These are phyloP conservation scores for Muraenolepis orangiensis DNA, from an alignment of 2,797 vertebrate species.

Conservation along the genomic window DNA sequence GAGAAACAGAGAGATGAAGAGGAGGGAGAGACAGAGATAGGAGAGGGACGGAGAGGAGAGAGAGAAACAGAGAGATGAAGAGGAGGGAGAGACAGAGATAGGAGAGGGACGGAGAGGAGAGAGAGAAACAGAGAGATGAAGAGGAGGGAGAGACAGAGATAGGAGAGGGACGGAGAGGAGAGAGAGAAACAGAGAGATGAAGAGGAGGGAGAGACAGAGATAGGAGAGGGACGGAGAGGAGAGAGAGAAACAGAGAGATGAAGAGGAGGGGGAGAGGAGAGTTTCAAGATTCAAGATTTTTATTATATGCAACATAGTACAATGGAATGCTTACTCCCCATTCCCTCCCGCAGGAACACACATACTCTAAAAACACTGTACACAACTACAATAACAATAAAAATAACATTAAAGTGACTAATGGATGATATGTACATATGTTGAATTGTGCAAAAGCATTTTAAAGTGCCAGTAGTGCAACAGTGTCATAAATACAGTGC, in stretches of 20 bases:
- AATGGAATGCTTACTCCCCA: too few relatives aligned
- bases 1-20: neutral
- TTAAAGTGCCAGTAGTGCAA: too few relatives aligned
- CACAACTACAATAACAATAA: too few relatives aligned
- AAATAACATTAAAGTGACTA: too few relatives aligned
- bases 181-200: neutral
- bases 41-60: neutral
- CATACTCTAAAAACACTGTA: too few relatives aligned
- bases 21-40: constrained; percentile 8
- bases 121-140: neutral
- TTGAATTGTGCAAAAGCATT: too few relatives aligned
- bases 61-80: neutral
- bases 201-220: constrained; percentile 10
- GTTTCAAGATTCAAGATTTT: too few relatives aligned
- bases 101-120: neutral
- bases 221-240: neutral
- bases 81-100: constrained; percentile 7
- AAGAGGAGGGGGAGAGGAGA: too few relatives aligned
- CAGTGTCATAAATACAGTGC: too few relatives aligned
- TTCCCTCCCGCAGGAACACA: too few relatives aligned
- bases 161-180: neutral
- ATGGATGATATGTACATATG: too few relatives aligned
- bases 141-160: constrained; percentile 9
- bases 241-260: neutral
- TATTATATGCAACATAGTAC: too few relatives aligned